A percentile compares a stretch with the other conserved stretches of the same genome.
Evolutionary conservation across 2,888 invertebrate species (phyloP).

Genomic region (Tachina lurida): DNA sequence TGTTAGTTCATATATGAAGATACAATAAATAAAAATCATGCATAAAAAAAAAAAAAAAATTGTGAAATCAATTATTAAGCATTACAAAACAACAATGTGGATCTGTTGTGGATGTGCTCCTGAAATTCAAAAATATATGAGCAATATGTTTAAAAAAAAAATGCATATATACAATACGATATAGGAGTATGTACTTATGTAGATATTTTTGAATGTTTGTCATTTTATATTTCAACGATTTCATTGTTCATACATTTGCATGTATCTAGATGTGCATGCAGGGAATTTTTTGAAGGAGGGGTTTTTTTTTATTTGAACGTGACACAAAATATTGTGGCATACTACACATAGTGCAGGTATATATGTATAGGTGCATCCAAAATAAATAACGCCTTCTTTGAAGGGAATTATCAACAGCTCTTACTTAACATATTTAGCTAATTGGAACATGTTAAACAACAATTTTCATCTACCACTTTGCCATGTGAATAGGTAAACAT

Average conservation of each 20-base stretch:
- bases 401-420: conserved; percentile 31
- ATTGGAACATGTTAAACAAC: conserved; percentile 66
- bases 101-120: conserved; percentile 3
- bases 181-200: not conserved
- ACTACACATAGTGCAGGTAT: conserved; percentile 23
- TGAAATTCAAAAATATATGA: conserved; percentile 11
- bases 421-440: conserved; percentile 61
- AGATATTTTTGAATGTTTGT: conserved; percentile 1
- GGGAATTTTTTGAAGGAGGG: conserved; percentile 30
- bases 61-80: conserved; percentile 76
- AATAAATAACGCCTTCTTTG: conserved; percentile 41
- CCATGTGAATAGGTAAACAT: conserved; percentile 59
- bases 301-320: conserved; percentile 41
- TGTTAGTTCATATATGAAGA: too few relatives aligned
- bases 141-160: not conserved
- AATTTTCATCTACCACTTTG: conserved; percentile 43
- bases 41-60: too few relatives aligned
- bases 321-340: conserved; percentile 42
- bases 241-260: conserved; percentile 21
- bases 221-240: not conserved
- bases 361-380: too few relatives aligned
- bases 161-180: not conserved
- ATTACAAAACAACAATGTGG: conserved; percentile 70
- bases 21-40: too few relatives aligned
- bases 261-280: too few relatives aligned